Evolutionary conservation across 2,888 invertebrate genomes (phyloP).

Genomic region (Artemia sp.): DNA sequence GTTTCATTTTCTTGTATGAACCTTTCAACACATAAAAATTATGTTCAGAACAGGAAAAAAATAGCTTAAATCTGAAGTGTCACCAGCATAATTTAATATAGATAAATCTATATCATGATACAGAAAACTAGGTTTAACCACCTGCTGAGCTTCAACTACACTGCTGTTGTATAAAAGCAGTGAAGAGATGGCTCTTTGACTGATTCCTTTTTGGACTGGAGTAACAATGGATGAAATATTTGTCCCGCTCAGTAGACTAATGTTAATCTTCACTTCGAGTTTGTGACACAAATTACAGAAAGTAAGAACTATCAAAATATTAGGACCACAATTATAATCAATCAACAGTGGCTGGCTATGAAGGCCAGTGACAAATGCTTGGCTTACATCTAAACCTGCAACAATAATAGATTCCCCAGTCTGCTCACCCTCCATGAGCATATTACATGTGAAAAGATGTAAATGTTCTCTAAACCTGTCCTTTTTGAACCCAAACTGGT

Average conservation of each 20-base stretch:
- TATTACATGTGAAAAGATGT: too few relatives aligned
- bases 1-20: neutral
- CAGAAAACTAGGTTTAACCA: neutral
- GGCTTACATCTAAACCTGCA: too few relatives aligned
- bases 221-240: neutral
- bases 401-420: too few relatives aligned
- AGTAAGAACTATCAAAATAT: too few relatives aligned
- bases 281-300: neutral
- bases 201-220: neutral
- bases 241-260: neutral
- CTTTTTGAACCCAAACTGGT: too few relatives aligned
- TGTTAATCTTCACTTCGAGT: neutral
- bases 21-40: neutral
- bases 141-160: constrained; percentile 8
- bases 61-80: neutral
- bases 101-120: constrained; percentile 1
- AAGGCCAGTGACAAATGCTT: too few relatives aligned
- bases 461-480: too few relatives aligned
- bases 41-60: neutral
- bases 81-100: neutral
- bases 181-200: neutral
- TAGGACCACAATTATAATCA: too few relatives aligned
- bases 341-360: too few relatives aligned
- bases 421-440: too few relatives aligned
- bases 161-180: neutral